Base-by-base conservation (phyloP, 2,797 vertebrate genomes). In the Chelon labrosus region DNA sequence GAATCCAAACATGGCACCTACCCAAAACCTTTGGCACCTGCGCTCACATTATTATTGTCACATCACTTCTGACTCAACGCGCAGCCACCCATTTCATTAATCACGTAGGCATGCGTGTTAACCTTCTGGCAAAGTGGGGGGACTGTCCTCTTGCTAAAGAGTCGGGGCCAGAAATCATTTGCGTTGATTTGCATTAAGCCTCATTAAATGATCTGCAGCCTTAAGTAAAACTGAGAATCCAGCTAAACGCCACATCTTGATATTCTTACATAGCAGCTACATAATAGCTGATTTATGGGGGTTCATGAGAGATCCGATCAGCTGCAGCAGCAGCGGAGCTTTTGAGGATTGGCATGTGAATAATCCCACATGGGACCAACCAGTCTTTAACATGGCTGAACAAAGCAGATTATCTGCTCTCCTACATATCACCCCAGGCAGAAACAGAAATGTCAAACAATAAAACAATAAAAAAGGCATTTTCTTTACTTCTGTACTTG, bases 321-420 rank as follows among this genome's bases (percentile, higher is more conserved):
- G 47, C 59, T 72, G 41, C 59, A 70, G 41, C 66, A 52, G 49
- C 31, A 56, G 55, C 41, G n/a, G 4, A 51, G 51, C 50, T 72
- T 76, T 73, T 72, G 70, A 73, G 78, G 77, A 74, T 75, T 71
- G 50, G 70, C 41, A 70, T 57, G 71, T 75, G 70, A 80, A 84
- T 87, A 89, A 89, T 89, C 83, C 81, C 73, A 84, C 79, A 72
- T 35, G 79, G 75, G 69, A 71, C 56, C 35, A 73, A 60, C 80
- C 57, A 44, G 74, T 64, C 85, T 77, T 78, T 68, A 82, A 81
- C 76, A 73, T 70, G 79, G 80, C 19, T 79, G 72, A 83, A 88
- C 79, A 85, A 85, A 89, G 73, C 66, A 85, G 83, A 89, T 86
- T 85, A 91, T 70, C 65, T 57, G 7, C 44, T 75, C 52, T 60